Conservation (phyloP, 2,797 vertebrate species). For the Pseudotriccus pelzelni region DNA sequence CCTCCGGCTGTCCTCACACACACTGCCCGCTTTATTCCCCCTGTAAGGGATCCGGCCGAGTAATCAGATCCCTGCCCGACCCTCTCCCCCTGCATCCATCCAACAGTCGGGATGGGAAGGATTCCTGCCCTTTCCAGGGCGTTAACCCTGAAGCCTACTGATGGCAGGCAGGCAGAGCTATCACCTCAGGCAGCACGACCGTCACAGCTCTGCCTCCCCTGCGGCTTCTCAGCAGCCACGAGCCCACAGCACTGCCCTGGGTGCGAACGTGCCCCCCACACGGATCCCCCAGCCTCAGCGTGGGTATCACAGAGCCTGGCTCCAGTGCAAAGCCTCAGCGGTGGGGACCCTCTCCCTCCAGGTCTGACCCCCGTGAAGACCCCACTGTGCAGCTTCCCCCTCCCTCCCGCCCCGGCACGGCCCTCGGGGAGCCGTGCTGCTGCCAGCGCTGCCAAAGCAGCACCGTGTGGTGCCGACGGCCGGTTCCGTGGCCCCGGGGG, state of each 20-base stretch:
- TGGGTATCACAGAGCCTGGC: accelerated
- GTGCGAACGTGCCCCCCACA: accelerated
- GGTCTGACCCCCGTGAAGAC: neutral
- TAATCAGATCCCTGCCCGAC: slow-evolving; percentile 12
- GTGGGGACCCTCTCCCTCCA: accelerated
- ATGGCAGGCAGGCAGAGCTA: neutral
- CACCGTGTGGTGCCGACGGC: neutral
- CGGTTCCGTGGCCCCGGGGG: neutral
- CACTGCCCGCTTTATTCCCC: slow-evolving; percentile 54
- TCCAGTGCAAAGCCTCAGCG: neutral
- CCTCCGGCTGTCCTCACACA: neutral
- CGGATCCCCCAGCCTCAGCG: accelerated
- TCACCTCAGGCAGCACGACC: accelerated
- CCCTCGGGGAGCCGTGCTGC: neutral
- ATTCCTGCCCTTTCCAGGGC: neutral
- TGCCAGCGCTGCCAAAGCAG: neutral
- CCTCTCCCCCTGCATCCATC: neutral
- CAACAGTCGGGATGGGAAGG: neutral
- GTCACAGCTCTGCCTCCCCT: neutral
- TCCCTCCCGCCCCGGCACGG: neutral
- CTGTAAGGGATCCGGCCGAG: slow-evolving; percentile 20
- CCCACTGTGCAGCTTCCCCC: neutral
- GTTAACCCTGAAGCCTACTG: slow-evolving; percentile 13
- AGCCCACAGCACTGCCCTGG: accelerated
- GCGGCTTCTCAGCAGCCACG: accelerated